Evolutionary conservation across 1,140 invertebrate genomes (phyloP), one percentile per base, ranked within the genome.

Genomic region (Triops cancriformis): DNA sequence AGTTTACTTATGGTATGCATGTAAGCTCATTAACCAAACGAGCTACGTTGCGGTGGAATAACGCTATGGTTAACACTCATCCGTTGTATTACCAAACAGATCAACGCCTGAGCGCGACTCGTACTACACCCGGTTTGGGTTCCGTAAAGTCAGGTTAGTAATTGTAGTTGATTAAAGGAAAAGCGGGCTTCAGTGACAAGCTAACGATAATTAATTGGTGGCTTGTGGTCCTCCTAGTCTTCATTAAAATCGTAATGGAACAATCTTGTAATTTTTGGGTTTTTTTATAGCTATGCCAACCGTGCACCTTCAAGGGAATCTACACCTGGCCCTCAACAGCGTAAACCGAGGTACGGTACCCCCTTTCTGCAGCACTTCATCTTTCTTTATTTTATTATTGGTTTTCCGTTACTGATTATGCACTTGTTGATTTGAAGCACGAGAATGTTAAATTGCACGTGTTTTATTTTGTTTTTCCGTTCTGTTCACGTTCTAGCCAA

Each of bases 241-340:
- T 1, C 5, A 14, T 23, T 64, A 64, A 23, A 64, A 14, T 18
- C 14, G 5, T 64, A 23, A 23, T 64, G 6, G 45, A 64, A 5
- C 23, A 10, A 64, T 64, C 31, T 37, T 37, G 31, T 37, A 37
- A 64, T 64, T 64, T 64, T n/a, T n/a, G n/a, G 51, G 31, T 37
- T 18, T 9, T 64, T 64, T 64, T 64, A 18, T 64, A 64, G 51
- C 23, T 64, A 64, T 23, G 23, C 23, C 23, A 64, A 64, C 51
- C 51, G 51, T 64, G 75, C 78, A 23, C 37, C 42, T 42, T 79
- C 78, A 18, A 75, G 78, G 41, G 78, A 79, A 73, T 79, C 78
- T 12, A 79, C 78, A 12, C 78, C 78, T 74, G 78, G 78, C 73
- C 78, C 78, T 5, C 76, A 77, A 73, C 72, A 72, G 23, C 77